Evolutionary conservation across 2,797 vertebrate species (phyloP).

Genomic region (Coendou prehensilis): DNA sequence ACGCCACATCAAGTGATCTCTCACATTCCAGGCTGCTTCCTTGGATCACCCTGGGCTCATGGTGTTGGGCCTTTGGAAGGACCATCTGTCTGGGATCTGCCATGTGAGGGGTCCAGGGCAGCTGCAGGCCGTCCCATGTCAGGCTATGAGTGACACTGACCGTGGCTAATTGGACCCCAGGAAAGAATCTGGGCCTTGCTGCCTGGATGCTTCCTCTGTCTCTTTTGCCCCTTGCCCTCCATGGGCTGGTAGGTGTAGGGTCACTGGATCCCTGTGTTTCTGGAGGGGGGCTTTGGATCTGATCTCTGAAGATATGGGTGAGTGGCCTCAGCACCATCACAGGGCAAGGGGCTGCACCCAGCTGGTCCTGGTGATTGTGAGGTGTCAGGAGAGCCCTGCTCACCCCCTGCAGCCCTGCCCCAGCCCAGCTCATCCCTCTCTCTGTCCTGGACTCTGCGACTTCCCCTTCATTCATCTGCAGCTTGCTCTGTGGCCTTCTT

Average conservation of each 20-base stretch:
- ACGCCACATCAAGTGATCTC: background rate
- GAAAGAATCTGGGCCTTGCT: background rate
- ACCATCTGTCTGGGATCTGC: background rate
- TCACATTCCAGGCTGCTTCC: background rate
- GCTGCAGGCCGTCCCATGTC: too few species aligned
- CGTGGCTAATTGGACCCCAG: fast-evolving
- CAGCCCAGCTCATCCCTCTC: background rate
- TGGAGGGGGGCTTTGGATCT: background rate
- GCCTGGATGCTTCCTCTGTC: background rate
- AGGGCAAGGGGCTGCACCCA: background rate
- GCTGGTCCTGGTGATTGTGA: background rate
- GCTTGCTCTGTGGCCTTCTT: background rate
- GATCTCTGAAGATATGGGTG: fast-evolving
- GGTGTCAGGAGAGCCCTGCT: background rate
- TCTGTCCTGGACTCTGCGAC: background rate
- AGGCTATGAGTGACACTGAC: background rate
- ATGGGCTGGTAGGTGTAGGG: fast-evolving
- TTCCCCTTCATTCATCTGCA: background rate
- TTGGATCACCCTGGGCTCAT: background rate
- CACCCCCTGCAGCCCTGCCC: fast-evolving
- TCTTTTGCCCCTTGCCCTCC: background rate
- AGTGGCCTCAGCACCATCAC: background rate
- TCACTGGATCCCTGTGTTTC: background rate
- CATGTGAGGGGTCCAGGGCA: background rate
- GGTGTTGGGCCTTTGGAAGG: background rate